These are phyloP conservation scores for Agrotis puta DNA, from an alignment of 2,888 invertebrate species.

Conservation along the genomic window DNA sequence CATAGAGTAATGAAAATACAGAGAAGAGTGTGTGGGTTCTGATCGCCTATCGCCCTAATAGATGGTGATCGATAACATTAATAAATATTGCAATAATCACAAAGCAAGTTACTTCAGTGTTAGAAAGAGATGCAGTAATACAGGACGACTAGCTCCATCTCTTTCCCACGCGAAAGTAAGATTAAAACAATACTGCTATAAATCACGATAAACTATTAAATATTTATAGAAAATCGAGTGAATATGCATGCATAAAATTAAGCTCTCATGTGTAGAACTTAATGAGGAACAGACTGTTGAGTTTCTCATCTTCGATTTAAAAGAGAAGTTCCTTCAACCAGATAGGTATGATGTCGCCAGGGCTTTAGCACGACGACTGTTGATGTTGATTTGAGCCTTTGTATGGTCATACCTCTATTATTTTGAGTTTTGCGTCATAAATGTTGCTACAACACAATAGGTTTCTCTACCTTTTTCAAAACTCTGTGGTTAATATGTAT, in stretches of 20 bases:
- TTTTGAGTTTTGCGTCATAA: too few relatives aligned
- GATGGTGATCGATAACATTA: too few relatives aligned
- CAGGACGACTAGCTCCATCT: neutral
- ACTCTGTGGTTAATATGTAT: slow-evolving; percentile 17
- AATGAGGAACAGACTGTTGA: too few relatives aligned
- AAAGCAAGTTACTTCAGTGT: neutral
- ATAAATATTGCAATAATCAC: neutral
- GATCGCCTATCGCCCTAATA: neutral
- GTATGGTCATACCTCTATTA: too few relatives aligned
- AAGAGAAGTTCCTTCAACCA: too few relatives aligned
- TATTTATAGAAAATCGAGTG: too few relatives aligned
- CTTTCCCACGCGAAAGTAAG: neutral
- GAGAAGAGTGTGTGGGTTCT: neutral
- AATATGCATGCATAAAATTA: neutral
- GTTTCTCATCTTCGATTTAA: too few relatives aligned
- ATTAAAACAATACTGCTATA: neutral
- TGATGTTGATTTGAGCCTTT: too few relatives aligned
- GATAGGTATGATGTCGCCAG: too few relatives aligned
- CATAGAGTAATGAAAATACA: slow-evolving; percentile 2
- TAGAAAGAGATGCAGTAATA: neutral
- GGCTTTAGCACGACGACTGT: too few relatives aligned
- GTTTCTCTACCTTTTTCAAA: neutral
- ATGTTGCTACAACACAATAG: neutral
- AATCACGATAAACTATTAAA: too few relatives aligned
- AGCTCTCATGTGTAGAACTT: neutral